Evolutionary conservation across 2,888 invertebrate species (phyloP).

Genomic region (Drosophila maculinotata): DNA sequence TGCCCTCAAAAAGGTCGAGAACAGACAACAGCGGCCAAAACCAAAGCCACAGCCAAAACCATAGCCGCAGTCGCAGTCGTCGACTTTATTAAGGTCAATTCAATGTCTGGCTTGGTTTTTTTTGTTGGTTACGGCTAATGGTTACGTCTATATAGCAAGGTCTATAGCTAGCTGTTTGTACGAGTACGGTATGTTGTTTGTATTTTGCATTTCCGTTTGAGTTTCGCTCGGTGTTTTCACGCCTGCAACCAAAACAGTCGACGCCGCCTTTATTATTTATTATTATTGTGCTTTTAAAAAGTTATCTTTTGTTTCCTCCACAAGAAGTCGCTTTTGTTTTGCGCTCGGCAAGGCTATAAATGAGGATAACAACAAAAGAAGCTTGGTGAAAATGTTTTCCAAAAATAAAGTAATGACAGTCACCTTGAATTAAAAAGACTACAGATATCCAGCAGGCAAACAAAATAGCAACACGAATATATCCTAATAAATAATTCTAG

Average conservation of each 20-base stretch:
- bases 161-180: slow-evolving; percentile 32
- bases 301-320: slow-evolving; percentile 37
- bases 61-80: slow-evolving; percentile 44
- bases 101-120: slow-evolving; percentile 67
- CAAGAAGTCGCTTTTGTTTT: slow-evolving; percentile 29
- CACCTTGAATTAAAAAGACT: slow-evolving; percentile 36
- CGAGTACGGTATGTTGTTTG: slow-evolving; percentile 15
- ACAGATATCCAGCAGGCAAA: too few species aligned
- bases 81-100: slow-evolving; percentile 80
- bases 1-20: slow-evolving; percentile 51
- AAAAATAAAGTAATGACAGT: slow-evolving; percentile 10
- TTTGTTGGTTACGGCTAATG: slow-evolving; percentile 66
- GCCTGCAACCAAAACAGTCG: slow-evolving; percentile 34
- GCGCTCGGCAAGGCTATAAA: too few species aligned
- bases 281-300: slow-evolving; percentile 57
- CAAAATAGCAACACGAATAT: slow-evolving; percentile 9
- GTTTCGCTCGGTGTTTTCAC: slow-evolving; percentile 35
- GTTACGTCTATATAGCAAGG: slow-evolving; percentile 53
- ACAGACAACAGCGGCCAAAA: slow-evolving; percentile 31
- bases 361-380: slow-evolving; percentile 8
- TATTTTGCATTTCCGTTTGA: slow-evolving; percentile 59
- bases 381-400: slow-evolving; percentile 5
- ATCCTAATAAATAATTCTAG: slow-evolving; percentile 3
- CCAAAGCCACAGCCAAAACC: slow-evolving; percentile 17
- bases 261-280: slow-evolving; percentile 59